Conservation (phyloP, 2,113 vertebrate species). For the Poeciliopsis retropinna region DNA sequence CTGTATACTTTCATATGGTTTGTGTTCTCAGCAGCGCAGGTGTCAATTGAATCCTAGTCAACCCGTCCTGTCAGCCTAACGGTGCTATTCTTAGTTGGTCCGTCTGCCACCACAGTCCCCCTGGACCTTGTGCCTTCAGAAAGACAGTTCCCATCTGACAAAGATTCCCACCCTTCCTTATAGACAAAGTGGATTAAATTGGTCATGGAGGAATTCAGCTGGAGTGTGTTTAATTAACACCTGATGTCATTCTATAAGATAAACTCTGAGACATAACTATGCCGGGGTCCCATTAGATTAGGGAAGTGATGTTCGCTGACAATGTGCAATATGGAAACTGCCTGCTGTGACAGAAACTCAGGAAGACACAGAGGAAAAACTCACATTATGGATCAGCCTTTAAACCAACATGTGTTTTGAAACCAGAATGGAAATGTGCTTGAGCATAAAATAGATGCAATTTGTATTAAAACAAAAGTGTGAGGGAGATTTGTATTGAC, state of each 20-base stretch:
- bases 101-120: slow-evolving; percentile 52
- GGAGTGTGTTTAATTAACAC: slow-evolving; percentile 69
- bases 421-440: not conserved
- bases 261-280: slow-evolving; percentile 55
- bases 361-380: not conserved
- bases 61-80: slow-evolving; percentile 30
- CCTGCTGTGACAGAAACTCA: slow-evolving; percentile 17
- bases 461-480: too few species aligned
- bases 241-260: slow-evolving; percentile 52
- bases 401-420: not conserved
- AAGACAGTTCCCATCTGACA: slow-evolving; percentile 60
- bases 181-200: slow-evolving; percentile 60
- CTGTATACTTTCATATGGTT: slow-evolving; percentile 4
- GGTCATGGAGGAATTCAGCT: slow-evolving; percentile 65
- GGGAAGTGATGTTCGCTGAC: slow-evolving; percentile 11
- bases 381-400: not conserved
- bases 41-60: slow-evolving; percentile 48
- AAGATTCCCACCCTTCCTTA: slow-evolving; percentile 29
- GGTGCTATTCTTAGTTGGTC: slow-evolving; percentile 59
- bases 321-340: slow-evolving; percentile 40
- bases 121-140: slow-evolving; percentile 28
- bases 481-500: too few species aligned
- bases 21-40: slow-evolving; percentile 35
- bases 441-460: not conserved
- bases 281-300: slow-evolving; percentile 27